These are phyloP conservation scores for Bombus huntii DNA, from an alignment of 1,140 invertebrate genomes.

Conservation along the genomic window DNA sequence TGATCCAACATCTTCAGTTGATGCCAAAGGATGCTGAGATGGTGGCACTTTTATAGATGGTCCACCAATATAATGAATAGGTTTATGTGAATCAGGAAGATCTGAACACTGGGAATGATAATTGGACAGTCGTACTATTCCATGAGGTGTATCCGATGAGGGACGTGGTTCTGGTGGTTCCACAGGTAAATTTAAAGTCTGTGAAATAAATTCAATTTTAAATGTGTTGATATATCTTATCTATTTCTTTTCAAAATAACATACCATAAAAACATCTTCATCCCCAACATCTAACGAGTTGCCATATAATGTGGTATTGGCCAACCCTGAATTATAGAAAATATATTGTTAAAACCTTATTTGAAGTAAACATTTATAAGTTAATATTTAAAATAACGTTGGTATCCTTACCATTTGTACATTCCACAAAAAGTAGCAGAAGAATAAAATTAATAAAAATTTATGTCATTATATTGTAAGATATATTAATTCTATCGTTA, in stretches of 20 bases:
- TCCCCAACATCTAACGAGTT: slow-evolving; percentile 87
- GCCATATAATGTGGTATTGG: slow-evolving; percentile 80
- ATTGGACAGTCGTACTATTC: slow-evolving; percentile 72
- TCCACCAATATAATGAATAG: slow-evolving; percentile 75
- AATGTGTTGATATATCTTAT: slow-evolving; percentile 6
- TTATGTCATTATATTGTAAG: background rate
- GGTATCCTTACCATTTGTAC: slow-evolving; percentile 65
- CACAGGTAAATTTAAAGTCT: slow-evolving; percentile 92
- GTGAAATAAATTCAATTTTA: slow-evolving; percentile 70
- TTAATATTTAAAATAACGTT: background rate
- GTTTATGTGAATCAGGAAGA: slow-evolving; percentile 74
- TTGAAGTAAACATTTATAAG: slow-evolving; percentile 6
- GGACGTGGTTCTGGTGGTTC: slow-evolving; percentile 87
- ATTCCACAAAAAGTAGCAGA: slow-evolving; percentile 68
- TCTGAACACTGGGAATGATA: slow-evolving; percentile 77
- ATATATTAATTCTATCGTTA: background rate
- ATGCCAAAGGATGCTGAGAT: slow-evolving; percentile 73
- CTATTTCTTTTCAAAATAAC: slow-evolving; percentile 62
- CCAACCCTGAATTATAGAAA: slow-evolving; percentile 80
- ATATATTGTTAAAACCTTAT: slow-evolving; percentile 20
- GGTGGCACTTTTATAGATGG: slow-evolving; percentile 69
- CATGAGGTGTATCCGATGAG: slow-evolving; percentile 85
- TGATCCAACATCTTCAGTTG: slow-evolving; percentile 74
- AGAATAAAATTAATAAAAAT: slow-evolving; percentile 53
- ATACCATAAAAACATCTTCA: slow-evolving; percentile 93